phyloP scores from a whole-genome alignment of 2,113 vertebrate species.

The Macquaria australasica region DNA sequence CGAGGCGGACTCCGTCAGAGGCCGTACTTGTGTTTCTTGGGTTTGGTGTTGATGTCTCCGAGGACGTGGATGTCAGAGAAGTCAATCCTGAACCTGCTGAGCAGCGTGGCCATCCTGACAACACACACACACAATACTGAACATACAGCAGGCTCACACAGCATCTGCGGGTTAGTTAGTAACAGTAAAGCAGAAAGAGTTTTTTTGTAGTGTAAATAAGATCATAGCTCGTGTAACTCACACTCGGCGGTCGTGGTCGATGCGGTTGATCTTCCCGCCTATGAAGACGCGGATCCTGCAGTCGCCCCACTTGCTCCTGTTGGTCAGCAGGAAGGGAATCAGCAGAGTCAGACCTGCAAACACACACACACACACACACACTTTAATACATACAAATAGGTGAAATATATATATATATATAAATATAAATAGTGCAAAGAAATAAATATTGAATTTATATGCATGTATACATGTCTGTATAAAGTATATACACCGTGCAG shows the following conservation, averaged over 20 bases:
- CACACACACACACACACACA: not conserved
- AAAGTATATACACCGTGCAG: too few species aligned
- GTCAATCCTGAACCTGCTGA: constrained; percentile 98
- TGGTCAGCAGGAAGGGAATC: constrained; percentile 96
- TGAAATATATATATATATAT: too few species aligned
- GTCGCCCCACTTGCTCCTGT: constrained; percentile 86
- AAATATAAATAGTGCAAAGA: too few species aligned
- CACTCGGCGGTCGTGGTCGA: constrained; percentile 98
- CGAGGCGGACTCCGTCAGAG: not conserved
- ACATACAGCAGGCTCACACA: not conserved
- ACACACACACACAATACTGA: not conserved
- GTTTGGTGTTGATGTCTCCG: constrained; percentile 98
- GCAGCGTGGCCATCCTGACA: constrained; percentile 94
- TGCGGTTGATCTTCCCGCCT: constrained; percentile 94
- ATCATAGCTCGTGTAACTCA: constrained; percentile 76
- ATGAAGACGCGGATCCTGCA: constrained; percentile 86
- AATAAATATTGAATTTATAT: too few species aligned
- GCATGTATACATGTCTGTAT: too few species aligned
- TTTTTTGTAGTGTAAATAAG: not conserved
- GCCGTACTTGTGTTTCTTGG: constrained; percentile 95
- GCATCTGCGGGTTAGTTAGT: not conserved
- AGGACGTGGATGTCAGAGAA: constrained; percentile 97
- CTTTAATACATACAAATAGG: not conserved
- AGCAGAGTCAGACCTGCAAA: constrained; percentile 91
- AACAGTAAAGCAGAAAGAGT: not conserved